These are phyloP conservation scores for Microctonus hyperodae DNA, from an alignment of 2,888 invertebrate species.

Conservation along the genomic window DNA sequence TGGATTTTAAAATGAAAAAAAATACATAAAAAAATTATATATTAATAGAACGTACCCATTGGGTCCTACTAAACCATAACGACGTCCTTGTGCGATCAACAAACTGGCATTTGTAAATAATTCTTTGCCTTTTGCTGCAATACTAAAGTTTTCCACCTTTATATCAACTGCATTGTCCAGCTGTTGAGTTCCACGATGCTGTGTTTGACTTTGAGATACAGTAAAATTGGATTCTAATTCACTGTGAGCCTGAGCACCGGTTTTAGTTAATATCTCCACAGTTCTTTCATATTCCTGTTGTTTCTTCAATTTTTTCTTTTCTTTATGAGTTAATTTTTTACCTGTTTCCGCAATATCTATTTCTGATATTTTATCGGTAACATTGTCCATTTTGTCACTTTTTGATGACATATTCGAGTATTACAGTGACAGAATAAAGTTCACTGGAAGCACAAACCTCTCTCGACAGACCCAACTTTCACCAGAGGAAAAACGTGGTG, in stretches of 20 bases:
- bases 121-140: constrained; percentile 96
- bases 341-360: constrained; percentile 60
- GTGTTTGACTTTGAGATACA: constrained; percentile 81
- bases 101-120: constrained; percentile 95
- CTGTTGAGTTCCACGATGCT: constrained; percentile 58
- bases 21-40: not conserved
- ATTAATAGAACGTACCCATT: constrained; percentile 75
- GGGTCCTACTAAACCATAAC: constrained; percentile 98
- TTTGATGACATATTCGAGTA: constrained; percentile 46
- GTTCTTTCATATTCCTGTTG: constrained; percentile 88
- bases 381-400: constrained; percentile 40
- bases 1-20: not conserved
- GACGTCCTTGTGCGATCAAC: constrained; percentile 89
- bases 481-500: not conserved
- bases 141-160: constrained; percentile 98
- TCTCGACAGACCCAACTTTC: not conserved
- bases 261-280: constrained; percentile 83
- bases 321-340: constrained; percentile 86
- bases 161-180: constrained; percentile 96
- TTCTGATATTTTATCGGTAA: constrained; percentile 51
- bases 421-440: too few relatives aligned
- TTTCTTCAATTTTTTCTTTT: constrained; percentile 90
- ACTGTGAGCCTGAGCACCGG: constrained; percentile 88
- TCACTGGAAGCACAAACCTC: too few relatives aligned
- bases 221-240: constrained; percentile 94